Evolutionary conservation across 1,140 invertebrate species (phyloP), one percentile per base, ranked within the genome.

Genomic region (Hylyphantes graminicola): DNA sequence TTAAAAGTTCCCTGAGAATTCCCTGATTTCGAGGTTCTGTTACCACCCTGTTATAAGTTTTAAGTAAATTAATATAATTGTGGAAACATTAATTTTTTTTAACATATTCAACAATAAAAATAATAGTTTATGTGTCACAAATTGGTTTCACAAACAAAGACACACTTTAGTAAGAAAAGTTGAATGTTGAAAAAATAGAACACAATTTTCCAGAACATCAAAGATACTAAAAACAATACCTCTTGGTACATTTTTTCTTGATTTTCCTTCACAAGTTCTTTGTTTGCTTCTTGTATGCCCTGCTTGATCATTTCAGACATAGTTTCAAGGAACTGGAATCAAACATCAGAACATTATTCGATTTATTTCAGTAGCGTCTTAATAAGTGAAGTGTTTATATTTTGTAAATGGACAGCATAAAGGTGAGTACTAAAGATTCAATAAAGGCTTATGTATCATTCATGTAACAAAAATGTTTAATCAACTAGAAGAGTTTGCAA

Each of bases 231-330:
- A 77, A 61, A 53, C 74, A 86, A 82, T 87, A 90, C 90, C 87
- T 98, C 97, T 89, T 98, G 96, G 94, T 95, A 95, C 9, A 98
- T 90, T 88, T 95, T 94, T 87, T 96, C 94, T 67, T 96, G 94
- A 72, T 94, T 95, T 91, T 98, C 96, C 78, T 94, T 93, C 88
- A 96, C 93, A 50, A 99, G 90, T 89, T 98, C 97, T 86, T 95
- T 93, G 76, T 95, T 96, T 0, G 96, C 97, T 50, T 95, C 94
- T 89, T 97, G 95, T 86, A 99, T 98, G 73, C 95, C 96, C 92
- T 96, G 95, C 88, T 95, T 96, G 0, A 98, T 94, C 73, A 98
- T 94, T 91, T 98, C 96, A 0, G 96, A 95, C 96, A 99, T 97
- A 35, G 95, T 95, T 87, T 97, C 96, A 64, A 99, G 91, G 63